phyloP scores from a whole-genome alignment of 2,888 invertebrate genomes.

The Stenchaetothrips biformis region DNA sequence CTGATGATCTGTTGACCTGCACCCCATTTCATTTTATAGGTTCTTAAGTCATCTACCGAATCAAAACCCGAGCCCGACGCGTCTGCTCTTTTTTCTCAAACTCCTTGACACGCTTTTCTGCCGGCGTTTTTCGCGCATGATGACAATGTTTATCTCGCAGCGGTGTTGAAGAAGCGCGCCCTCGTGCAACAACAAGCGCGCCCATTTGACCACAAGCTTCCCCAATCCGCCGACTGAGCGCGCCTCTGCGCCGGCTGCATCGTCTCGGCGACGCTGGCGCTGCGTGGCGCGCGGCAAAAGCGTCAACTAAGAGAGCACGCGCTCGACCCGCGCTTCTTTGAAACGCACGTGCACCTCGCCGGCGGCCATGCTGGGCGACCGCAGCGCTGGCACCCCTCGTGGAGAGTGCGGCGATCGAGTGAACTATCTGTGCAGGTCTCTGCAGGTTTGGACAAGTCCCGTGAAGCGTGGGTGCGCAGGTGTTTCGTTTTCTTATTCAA shows the following conservation, averaged over 20 bases:
- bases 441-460: background rate
- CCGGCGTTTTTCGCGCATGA: no score
- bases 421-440: background rate
- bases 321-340: no score
- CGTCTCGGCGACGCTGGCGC: background rate
- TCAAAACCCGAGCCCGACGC: background rate
- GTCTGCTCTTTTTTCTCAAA: background rate
- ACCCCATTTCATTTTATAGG: no score
- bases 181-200: background rate
- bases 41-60: no score
- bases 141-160: background rate
- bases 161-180: background rate
- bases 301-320: background rate
- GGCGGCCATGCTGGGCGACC: background rate
- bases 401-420: background rate
- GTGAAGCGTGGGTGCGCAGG: background rate
- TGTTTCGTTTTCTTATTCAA: background rate
- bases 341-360: background rate
- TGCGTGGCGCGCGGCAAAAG: background rate
- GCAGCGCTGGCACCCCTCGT: background rate
- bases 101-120: no score
- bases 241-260: background rate
- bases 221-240: background rate
- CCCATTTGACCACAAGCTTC: background rate
- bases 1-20: no score